Evolutionary conservation across 2,797 vertebrate species (phyloP).

Genomic region (Enteromius trimaculatus): DNA sequence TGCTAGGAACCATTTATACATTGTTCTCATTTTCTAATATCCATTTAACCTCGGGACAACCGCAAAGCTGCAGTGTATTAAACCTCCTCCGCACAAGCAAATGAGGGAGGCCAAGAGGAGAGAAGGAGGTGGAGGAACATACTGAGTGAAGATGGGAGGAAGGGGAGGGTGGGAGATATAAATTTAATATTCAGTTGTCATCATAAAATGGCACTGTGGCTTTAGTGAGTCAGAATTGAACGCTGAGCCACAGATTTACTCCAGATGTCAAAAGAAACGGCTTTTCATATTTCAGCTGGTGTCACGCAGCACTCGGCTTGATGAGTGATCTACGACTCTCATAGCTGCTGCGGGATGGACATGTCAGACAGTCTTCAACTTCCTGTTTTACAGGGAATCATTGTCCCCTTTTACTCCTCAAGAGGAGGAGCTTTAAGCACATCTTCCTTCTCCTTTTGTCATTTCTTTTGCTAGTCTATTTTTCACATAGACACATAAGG

Average conservation of each 20-base stretch:
- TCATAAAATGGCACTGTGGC: constrained; percentile 75
- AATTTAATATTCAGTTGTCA: constrained; percentile 77
- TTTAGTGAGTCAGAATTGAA: constrained; percentile 68
- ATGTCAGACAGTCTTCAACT: constrained; percentile 34
- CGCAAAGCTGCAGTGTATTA: constrained; percentile 30
- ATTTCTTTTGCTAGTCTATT: constrained; percentile 18
- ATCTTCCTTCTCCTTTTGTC: background rate
- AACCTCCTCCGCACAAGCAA: constrained; percentile 34
- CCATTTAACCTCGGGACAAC: constrained; percentile 32
- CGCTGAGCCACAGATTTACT: constrained; percentile 74
- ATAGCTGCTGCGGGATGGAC: constrained; percentile 27
- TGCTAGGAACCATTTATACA: constrained; percentile 17
- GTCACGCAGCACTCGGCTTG: constrained; percentile 67
- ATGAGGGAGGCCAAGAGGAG: constrained; percentile 7
- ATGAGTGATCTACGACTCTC: constrained; percentile 38
- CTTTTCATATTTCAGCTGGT: constrained; percentile 75
- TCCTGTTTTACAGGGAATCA: constrained; percentile 36
- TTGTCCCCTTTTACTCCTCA: background rate
- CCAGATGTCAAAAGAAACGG: constrained; percentile 70
- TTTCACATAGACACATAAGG: background rate
- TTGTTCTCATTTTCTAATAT: constrained; percentile 14
- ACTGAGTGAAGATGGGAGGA: background rate
- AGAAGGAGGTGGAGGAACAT: constrained; percentile 9
- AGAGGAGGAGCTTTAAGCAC: background rate
- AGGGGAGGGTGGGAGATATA: constrained; percentile 40